A percentile compares a stretch with the other conserved stretches of the same genome.
Conservation (phyloP, 92 coral and sea anemone genomes). For the Palythoa grandis region DNA sequence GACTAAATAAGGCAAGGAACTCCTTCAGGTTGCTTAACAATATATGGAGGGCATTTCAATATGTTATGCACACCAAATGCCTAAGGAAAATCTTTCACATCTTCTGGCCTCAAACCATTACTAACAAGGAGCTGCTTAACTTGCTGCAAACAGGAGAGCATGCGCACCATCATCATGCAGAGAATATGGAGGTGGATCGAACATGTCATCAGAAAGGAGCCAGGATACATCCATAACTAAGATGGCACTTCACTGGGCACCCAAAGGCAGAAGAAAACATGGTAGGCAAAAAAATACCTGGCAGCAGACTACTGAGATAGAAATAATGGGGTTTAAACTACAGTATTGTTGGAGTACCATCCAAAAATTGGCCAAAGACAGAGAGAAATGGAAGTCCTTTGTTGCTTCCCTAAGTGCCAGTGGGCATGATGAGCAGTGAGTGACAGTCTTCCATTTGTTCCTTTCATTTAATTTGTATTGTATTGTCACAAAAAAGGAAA, state of each 20-base stretch:
- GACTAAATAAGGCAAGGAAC: constrained; percentile 37
- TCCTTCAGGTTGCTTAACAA: neutral
- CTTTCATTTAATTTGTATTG: no score
- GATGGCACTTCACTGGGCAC: neutral
- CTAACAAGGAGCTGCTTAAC: neutral
- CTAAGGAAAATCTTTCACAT: constrained; percentile 17
- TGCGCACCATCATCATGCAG: constrained; percentile 28
- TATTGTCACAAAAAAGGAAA: no score
- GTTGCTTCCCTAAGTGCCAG: no score
- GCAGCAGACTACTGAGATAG: no score
- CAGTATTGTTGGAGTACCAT: no score
- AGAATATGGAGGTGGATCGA: constrained; percentile 50
- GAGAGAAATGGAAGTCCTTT: no score
- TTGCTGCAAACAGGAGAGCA: neutral
- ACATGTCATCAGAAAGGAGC: constrained; percentile 40
- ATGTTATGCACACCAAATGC: constrained; percentile 19
- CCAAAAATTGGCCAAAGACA: no score
- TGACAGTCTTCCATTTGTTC: no score
- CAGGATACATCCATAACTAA: neutral
- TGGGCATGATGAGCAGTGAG: no score
- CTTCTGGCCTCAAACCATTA: neutral
- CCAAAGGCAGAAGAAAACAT: neutral
- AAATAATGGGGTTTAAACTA: no score
- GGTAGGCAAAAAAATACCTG: neutral
- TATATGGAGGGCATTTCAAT: constrained; percentile 1